Evolutionary conservation across 2,113 vertebrate genomes (phyloP).

Genomic region (Triplophysa rosa): DNA sequence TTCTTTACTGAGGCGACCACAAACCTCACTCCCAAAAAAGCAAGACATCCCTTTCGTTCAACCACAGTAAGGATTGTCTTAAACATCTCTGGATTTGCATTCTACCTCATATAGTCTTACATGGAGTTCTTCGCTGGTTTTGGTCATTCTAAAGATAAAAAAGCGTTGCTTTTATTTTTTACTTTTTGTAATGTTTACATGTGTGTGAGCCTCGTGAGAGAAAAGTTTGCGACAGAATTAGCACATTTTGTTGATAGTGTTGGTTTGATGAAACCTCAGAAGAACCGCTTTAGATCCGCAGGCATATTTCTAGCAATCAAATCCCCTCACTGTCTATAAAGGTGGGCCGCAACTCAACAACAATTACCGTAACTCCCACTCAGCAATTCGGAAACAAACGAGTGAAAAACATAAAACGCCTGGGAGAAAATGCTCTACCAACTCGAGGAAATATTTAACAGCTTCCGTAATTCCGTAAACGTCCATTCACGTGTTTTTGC

Average conservation of each 20-base stretch:
- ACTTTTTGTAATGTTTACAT: slow-evolving; percentile 58
- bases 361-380: slow-evolving; percentile 39
- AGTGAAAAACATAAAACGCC: not conserved
- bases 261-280: slow-evolving; percentile 69
- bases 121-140: not conserved
- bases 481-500: not conserved
- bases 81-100: slow-evolving; percentile 22
- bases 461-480: slow-evolving; percentile 8
- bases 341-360: slow-evolving; percentile 56
- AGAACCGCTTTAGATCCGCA: slow-evolving; percentile 56
- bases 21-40: slow-evolving; percentile 69
- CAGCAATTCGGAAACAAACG: slow-evolving; percentile 32
- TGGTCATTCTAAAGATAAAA: slow-evolving; percentile 16
- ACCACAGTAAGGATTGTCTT: slow-evolving; percentile 53
- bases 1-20: slow-evolving; percentile 67
- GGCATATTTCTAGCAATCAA: slow-evolving; percentile 68
- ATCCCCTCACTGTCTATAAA: slow-evolving; percentile 57
- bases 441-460: slow-evolving; percentile 18
- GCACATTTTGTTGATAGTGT: slow-evolving; percentile 64
- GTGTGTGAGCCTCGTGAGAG: slow-evolving; percentile 55
- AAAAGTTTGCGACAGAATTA: slow-evolving; percentile 62
- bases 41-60: slow-evolving; percentile 45
- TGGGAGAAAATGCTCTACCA: not conserved
- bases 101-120: not conserved
- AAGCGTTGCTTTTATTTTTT: slow-evolving; percentile 25